Conservation (phyloP, 2,888 invertebrate genomes). For the Tinea trinotella region DNA sequence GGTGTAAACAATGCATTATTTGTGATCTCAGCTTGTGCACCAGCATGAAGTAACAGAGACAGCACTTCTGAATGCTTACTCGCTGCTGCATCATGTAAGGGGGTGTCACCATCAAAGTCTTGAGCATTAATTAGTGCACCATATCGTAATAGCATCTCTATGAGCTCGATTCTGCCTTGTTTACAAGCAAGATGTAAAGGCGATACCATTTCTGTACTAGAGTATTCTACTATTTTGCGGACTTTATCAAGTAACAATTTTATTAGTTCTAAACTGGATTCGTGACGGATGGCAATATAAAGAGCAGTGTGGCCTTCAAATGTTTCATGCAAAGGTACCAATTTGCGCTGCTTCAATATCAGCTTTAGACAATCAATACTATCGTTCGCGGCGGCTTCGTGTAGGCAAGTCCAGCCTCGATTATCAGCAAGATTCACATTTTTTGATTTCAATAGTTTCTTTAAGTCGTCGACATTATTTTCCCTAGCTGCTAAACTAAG, state of each 20-base stretch:
- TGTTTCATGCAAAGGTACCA: conserved; percentile 49
- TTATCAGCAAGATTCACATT: conserved; percentile 65
- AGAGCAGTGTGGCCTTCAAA: conserved; percentile 65
- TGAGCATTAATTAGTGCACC: conserved; percentile 54
- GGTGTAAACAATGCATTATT: conserved; percentile 53
- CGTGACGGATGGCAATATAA: conserved; percentile 53
- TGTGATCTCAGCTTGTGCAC: conserved; percentile 49
- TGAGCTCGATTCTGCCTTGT: conserved; percentile 49
- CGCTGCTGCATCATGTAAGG: conserved; percentile 57
- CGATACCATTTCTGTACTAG: conserved; percentile 59
- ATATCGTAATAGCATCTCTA: conserved; percentile 49
- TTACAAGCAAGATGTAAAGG: conserved; percentile 54
- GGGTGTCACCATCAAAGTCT: conserved; percentile 65
- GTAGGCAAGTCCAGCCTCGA: conserved; percentile 68
- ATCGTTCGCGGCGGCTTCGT: conserved; percentile 62
- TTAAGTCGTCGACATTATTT: conserved; percentile 45
- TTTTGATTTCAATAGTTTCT: conserved; percentile 46
- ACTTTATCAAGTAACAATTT: conserved; percentile 44
- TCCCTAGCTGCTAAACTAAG: conserved; percentile 58
- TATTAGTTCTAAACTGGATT: conserved; percentile 44
- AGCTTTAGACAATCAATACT: conserved; percentile 46
- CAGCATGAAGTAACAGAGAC: conserved; percentile 47
- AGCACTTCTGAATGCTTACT: conserved; percentile 39
- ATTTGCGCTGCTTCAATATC: conserved; percentile 45
- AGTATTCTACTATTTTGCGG: conserved; percentile 52